A percentile compares a stretch with the other conserved stretches of the same genome.
phyloP scores from a whole-genome alignment of 2,113 vertebrate genomes.

The Lynx canadensis region DNA sequence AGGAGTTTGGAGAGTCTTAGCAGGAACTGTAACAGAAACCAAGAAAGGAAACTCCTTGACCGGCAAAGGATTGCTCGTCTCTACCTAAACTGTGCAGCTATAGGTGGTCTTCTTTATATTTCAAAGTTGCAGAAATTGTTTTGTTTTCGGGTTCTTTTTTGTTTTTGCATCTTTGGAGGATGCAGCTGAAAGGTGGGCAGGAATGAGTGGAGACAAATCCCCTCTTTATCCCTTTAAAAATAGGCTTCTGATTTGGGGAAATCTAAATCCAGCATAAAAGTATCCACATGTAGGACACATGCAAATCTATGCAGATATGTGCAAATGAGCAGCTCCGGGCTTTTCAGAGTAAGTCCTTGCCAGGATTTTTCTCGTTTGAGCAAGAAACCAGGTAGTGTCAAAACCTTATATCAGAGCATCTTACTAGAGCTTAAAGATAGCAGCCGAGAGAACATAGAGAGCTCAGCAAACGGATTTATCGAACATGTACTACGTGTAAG shows the following conservation, averaged over 20 bases:
- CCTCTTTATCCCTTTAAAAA: slow-evolving; percentile 57
- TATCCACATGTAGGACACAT: slow-evolving; percentile 11
- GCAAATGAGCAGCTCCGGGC: slow-evolving; percentile 41
- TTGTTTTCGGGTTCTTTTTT: background rate
- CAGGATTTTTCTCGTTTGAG: slow-evolving; percentile 51
- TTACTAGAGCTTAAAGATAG: background rate
- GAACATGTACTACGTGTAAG: background rate
- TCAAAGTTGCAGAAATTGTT: background rate
- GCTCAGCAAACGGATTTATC: background rate
- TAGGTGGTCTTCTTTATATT: background rate
- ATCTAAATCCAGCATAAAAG: slow-evolving; percentile 48
- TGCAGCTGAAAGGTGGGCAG: slow-evolving; percentile 27
- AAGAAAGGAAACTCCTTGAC: background rate
- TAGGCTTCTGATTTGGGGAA: slow-evolving; percentile 11
- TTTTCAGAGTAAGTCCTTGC: background rate
- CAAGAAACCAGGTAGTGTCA: slow-evolving; percentile 29
- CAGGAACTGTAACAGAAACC: background rate
- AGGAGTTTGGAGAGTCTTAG: background rate
- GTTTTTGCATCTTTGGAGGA: background rate
- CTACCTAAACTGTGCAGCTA: background rate
- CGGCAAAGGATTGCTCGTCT: background rate
- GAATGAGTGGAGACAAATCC: background rate
- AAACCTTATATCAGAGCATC: background rate
- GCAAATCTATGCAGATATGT: slow-evolving; percentile 71
- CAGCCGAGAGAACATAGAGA: background rate